Percentiles rank a stretch among this genome's conserved stretches.
Evolutionary conservation across 92 coral and sea anemone genomes (phyloP).

Genomic region (Parazoanthus darwini): DNA sequence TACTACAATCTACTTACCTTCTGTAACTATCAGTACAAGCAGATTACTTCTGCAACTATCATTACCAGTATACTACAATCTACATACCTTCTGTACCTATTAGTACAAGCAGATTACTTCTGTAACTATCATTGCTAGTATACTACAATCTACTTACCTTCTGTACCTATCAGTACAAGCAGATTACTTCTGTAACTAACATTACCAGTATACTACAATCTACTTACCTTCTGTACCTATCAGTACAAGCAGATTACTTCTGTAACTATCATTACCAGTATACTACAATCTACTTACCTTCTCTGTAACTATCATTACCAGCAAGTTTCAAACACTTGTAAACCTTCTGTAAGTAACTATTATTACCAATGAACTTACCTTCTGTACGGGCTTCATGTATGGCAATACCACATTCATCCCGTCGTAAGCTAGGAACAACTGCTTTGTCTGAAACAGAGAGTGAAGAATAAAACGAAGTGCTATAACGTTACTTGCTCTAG

Average conservation of each 20-base stretch:
- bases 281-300: neutral
- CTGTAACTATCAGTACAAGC: neutral
- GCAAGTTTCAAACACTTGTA: neutral
- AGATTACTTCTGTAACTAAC: neutral
- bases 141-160: neutral
- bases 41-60: neutral
- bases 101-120: neutral
- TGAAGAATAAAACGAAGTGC: neutral
- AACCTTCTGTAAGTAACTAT: neutral
- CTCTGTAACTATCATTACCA: neutral
- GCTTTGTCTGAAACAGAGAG: constrained; percentile 73
- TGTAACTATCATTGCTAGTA: neutral
- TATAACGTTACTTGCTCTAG: neutral
- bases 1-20: neutral
- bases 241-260: neutral
- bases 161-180: neutral
- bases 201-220: neutral
- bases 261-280: neutral
- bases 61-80: neutral
- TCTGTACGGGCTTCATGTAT: constrained; percentile 88
- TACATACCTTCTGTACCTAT: neutral
- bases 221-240: neutral
- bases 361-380: constrained; percentile 49
- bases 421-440: constrained; percentile 85
- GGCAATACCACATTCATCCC: constrained; percentile 84